A percentile compares a stretch with the other conserved stretches of the same genome.
Conservation (phyloP, 2,797 vertebrate genomes). For the Squalus acanthias region DNA sequence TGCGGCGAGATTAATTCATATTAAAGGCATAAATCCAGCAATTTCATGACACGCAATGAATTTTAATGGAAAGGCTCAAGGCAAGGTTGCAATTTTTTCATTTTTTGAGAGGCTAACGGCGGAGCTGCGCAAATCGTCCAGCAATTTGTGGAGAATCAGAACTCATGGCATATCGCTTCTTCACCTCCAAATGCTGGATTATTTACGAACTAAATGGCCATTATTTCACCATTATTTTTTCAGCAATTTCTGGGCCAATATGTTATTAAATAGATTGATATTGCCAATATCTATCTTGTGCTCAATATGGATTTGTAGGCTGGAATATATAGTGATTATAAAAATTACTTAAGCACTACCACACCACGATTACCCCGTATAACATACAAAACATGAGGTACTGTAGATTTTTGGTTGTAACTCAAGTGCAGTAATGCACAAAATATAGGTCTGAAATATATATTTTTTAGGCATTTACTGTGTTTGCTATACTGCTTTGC, state of each 20-base stretch:
- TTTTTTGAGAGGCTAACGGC: background rate
- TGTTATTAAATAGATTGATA: background rate
- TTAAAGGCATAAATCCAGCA: background rate
- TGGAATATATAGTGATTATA: background rate
- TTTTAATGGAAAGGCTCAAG: background rate
- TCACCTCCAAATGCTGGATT: background rate
- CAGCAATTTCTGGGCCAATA: background rate
- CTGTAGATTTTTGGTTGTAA: background rate
- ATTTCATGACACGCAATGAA: background rate
- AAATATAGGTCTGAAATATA: background rate
- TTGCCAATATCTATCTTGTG: background rate
- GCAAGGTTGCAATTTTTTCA: background rate
- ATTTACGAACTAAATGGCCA: background rate
- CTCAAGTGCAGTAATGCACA: background rate
- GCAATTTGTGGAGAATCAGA: background rate
- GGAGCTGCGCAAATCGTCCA: background rate
- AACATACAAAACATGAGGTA: background rate
- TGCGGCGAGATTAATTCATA: background rate
- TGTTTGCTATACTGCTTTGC: background rate
- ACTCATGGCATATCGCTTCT: background rate
- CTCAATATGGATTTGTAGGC: background rate
- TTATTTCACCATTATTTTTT: background rate
- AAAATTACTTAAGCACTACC: background rate
- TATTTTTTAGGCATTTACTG: background rate
- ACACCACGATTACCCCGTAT: background rate